Evolutionary conservation across 1,140 invertebrate species (phyloP).

Genomic region (Drosophila trapezifrons): DNA sequence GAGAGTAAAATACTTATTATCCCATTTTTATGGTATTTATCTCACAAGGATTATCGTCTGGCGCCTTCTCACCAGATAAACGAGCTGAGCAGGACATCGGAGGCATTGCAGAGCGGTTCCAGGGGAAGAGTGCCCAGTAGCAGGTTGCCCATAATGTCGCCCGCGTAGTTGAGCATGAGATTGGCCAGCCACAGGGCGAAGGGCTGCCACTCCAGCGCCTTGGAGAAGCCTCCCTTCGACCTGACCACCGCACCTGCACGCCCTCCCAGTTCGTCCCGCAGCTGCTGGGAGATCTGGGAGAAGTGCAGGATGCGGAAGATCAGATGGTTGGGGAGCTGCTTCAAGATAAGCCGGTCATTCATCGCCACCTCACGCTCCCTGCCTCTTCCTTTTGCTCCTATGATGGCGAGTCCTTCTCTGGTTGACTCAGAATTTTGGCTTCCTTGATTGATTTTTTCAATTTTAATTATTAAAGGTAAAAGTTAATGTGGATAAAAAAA

Average conservation of each 20-base stretch:
- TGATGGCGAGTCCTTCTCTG: neutral
- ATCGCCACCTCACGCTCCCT: conserved; percentile 21
- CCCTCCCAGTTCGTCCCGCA: conserved; percentile 56
- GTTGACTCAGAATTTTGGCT: conserved; percentile 15
- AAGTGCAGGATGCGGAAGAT: conserved; percentile 64
- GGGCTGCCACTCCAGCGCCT: conserved; percentile 44
- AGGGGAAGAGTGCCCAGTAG: conserved; percentile 60
- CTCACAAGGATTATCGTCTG: neutral
- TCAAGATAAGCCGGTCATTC: conserved; percentile 48
- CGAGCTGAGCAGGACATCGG: conserved; percentile 52
- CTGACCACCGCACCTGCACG: neutral
- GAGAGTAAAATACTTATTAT: too few species aligned
- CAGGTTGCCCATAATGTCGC: conserved; percentile 63
- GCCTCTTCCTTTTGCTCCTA: too few species aligned
- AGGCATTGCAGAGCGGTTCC: conserved; percentile 53
- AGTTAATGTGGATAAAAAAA: conserved; percentile 23
- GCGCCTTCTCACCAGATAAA: conserved; percentile 54
- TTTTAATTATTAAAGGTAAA: conserved; percentile 9
- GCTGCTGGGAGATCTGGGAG: conserved; percentile 55
- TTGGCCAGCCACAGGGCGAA: conserved; percentile 63
- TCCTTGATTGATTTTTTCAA: neutral
- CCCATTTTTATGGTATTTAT: neutral
- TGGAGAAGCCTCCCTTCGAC: neutral
- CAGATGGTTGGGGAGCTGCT: conserved; percentile 51
- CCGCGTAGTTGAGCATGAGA: conserved; percentile 56